A percentile compares a stretch with the other conserved stretches of the same genome.
phyloP scores from a whole-genome alignment of 2,113 vertebrate species.

The Stercorarius parasiticus region DNA sequence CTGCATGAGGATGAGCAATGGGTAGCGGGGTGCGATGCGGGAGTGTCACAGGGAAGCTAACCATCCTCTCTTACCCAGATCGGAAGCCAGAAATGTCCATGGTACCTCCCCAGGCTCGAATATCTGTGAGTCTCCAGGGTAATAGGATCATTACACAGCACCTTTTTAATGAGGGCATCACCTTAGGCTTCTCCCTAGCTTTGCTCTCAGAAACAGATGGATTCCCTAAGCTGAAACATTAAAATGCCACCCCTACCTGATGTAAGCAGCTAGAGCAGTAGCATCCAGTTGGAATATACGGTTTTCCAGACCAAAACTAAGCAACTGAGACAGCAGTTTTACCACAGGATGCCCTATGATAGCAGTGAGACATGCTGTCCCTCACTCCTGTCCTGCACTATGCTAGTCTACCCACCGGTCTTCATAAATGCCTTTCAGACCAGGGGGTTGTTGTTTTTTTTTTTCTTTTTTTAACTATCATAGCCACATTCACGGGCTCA shows the following conservation, averaged over 20 bases:
- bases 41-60: not conserved
- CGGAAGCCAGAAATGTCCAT: not conserved
- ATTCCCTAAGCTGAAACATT: not conserved
- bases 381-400: not conserved
- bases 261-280: not conserved
- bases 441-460: not conserved
- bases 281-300: not conserved
- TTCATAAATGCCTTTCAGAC: not conserved
- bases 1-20: not conserved
- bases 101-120: not conserved
- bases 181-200: not conserved
- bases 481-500: not conserved
- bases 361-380: not conserved
- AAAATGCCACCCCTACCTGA: not conserved
- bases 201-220: not conserved
- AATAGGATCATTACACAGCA: accelerated
- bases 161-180: not conserved
- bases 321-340: not conserved
- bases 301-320: not conserved
- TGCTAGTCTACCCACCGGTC: not conserved
- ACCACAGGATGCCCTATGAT: not conserved
- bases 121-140: not conserved
- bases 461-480: not conserved
- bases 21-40: not conserved
- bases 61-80: not conserved